These are phyloP conservation scores for Melieria picta DNA, from an alignment of 2,888 invertebrate species.

Conservation along the genomic window DNA sequence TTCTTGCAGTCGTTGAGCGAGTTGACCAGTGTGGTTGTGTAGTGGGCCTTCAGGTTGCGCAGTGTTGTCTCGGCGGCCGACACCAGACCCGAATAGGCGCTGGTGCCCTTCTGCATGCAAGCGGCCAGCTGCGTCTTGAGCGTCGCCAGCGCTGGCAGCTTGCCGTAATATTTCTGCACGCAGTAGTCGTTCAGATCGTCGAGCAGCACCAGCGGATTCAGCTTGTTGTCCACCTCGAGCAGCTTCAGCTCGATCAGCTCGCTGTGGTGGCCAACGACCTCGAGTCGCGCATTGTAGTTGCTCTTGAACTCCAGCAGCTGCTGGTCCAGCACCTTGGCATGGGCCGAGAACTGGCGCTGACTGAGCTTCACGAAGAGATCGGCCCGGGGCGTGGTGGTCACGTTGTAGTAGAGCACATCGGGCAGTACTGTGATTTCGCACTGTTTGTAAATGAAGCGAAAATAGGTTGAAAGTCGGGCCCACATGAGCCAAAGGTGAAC, in stretches of 20 bases:
- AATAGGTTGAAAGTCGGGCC: not conserved
- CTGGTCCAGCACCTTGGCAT: slow-evolving; percentile 33
- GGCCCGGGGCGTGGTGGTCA: slow-evolving; percentile 33
- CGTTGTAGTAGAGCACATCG: slow-evolving; percentile 35
- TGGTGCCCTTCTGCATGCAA: slow-evolving; percentile 36
- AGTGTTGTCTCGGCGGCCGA: slow-evolving; percentile 33
- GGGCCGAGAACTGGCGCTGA: slow-evolving; percentile 38
- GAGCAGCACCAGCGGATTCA: slow-evolving; percentile 42
- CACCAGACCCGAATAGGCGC: slow-evolving; percentile 27
- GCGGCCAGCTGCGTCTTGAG: slow-evolving; percentile 33
- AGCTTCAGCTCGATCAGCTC: slow-evolving; percentile 38
- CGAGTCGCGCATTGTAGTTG: slow-evolving; percentile 36
- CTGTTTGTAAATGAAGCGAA: not conserved
- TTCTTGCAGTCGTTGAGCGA: slow-evolving; percentile 39
- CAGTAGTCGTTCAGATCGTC: slow-evolving; percentile 42
- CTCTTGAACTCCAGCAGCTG: slow-evolving; percentile 36
- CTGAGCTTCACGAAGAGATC: slow-evolving; percentile 39
- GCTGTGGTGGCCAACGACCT: slow-evolving; percentile 35
- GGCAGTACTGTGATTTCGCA: slow-evolving; percentile 35
- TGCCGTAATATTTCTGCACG: slow-evolving; percentile 41
- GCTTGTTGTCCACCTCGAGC: slow-evolving; percentile 35
- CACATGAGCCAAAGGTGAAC: not conserved
- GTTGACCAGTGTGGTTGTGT: slow-evolving; percentile 34
- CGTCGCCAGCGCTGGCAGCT: slow-evolving; percentile 27
- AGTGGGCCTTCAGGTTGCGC: slow-evolving; percentile 39